phyloP scores from a whole-genome alignment of 2,797 vertebrate genomes.

The Euphonia xanthogaster region DNA sequence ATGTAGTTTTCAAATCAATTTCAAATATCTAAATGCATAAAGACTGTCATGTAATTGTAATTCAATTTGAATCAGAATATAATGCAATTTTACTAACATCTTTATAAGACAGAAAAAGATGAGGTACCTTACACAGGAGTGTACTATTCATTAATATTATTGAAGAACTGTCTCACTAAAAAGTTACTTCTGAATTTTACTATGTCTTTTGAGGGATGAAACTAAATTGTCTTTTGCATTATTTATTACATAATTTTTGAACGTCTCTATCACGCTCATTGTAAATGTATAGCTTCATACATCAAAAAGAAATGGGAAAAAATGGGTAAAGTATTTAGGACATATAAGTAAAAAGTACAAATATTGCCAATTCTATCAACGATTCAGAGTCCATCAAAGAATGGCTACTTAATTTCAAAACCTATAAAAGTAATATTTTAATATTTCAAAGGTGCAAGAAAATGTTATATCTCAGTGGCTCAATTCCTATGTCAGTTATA shows the following conservation, averaged over 20 bases:
- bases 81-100: constrained; percentile 63
- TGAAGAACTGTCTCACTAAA: constrained; percentile 65
- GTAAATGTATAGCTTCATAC: constrained; percentile 24
- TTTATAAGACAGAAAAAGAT: constrained; percentile 62
- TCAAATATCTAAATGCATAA: constrained; percentile 54
- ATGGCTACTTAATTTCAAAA: neutral
- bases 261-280: neutral
- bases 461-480: neutral
- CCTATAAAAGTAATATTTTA: neutral
- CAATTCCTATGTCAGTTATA: neutral
- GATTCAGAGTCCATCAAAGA: neutral
- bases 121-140: constrained; percentile 32
- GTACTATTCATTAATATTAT: constrained; percentile 65
- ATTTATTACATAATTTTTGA: constrained; percentile 69
- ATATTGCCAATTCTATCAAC: neutral
- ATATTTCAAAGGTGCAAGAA: neutral
- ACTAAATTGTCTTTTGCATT: constrained; percentile 66
- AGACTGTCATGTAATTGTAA: constrained; percentile 50
- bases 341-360: neutral
- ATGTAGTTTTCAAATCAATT: constrained; percentile 39
- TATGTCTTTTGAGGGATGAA: constrained; percentile 51
- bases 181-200: constrained; percentile 54
- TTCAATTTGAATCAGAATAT: constrained; percentile 48
- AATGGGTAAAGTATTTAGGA: neutral
- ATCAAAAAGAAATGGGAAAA: constrained; percentile 23